Conservation (phyloP, 2,888 invertebrate species). For the Hoplodrina blanda region DNA sequence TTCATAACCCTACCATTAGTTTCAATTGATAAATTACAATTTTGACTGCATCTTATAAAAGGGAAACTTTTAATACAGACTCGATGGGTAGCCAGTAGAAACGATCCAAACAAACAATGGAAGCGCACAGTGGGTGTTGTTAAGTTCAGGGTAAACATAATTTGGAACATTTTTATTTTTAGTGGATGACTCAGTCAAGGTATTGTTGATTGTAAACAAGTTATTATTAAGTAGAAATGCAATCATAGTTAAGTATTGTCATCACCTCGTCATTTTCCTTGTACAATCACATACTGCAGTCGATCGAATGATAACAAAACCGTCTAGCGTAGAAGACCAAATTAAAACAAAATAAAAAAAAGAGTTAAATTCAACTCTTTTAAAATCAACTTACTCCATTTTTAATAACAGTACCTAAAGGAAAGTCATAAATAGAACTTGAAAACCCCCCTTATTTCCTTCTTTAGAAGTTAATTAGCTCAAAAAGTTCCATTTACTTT, state of each 20-base stretch:
- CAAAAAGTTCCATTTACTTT: slow-evolving; percentile 37
- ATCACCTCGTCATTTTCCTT: not conserved
- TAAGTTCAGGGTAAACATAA: slow-evolving; percentile 25
- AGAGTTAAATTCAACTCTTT: not conserved
- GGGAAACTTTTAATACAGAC: slow-evolving; percentile 31
- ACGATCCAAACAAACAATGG: slow-evolving; percentile 26
- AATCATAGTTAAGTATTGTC: slow-evolving; percentile 5
- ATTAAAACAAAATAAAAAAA: not conserved
- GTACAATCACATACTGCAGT: not conserved
- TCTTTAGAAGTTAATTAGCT: slow-evolving; percentile 25
- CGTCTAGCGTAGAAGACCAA: not conserved
- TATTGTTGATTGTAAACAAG: slow-evolving; percentile 19
- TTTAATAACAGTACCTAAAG: slow-evolving; percentile 5
- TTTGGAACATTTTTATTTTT: slow-evolving; percentile 28
- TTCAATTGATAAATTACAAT: slow-evolving; percentile 65
- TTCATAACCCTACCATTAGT: slow-evolving; percentile 52
- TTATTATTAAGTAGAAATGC: slow-evolving; percentile 15
- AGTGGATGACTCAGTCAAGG: slow-evolving; percentile 14
- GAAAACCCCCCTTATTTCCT: slow-evolving; percentile 3
- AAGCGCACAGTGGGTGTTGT: slow-evolving; percentile 19
- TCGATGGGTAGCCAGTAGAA: slow-evolving; percentile 20
- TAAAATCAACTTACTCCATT: not conserved
- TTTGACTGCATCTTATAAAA: slow-evolving; percentile 37
- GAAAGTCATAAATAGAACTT: slow-evolving; percentile 32
- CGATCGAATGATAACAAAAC: not conserved